Evolutionary conservation across 1,140 invertebrate genomes (phyloP).

Genomic region (Paracyclopina nana): DNA sequence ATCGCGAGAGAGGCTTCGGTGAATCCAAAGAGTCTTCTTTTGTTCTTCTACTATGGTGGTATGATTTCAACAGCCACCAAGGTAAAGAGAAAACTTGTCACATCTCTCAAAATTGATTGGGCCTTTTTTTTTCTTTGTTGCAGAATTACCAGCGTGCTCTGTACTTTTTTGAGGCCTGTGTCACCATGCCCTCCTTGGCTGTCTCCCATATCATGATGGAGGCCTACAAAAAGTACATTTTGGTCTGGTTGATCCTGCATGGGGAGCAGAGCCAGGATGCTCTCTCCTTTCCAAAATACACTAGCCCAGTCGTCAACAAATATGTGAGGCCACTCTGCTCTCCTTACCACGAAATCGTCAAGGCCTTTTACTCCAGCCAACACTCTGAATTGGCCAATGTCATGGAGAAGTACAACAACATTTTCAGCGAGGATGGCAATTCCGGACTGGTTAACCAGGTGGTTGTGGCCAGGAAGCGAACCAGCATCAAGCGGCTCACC

Average conservation of each 20-base stretch:
- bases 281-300: conserved; percentile 62
- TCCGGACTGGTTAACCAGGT: conserved; percentile 46
- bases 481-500: conserved; percentile 88
- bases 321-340: conserved; percentile 77
- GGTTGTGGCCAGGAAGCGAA: conserved; percentile 68
- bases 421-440: conserved; percentile 43
- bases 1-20: conserved; percentile 57
- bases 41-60: conserved; percentile 92
- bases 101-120: no score
- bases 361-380: conserved; percentile 52
- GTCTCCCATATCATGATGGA: conserved; percentile 92
- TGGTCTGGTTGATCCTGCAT: conserved; percentile 71
- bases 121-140: not conserved
- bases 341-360: conserved; percentile 74
- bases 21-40: conserved; percentile 74
- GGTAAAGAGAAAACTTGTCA: conserved; percentile 13
- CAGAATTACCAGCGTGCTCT: conserved; percentile 65
- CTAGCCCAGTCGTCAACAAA: conserved; percentile 63
- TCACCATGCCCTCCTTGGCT: conserved; percentile 74
- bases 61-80: conserved; percentile 87
- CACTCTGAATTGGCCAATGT: no score
- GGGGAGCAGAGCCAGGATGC: conserved; percentile 43
- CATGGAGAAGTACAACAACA: not conserved
- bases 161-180: conserved; percentile 84
- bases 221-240: conserved; percentile 85